Evolutionary conservation across 2,888 invertebrate genomes (phyloP), one percentile per base, ranked within the genome.

Genomic region (Craniophora ligustri): DNA sequence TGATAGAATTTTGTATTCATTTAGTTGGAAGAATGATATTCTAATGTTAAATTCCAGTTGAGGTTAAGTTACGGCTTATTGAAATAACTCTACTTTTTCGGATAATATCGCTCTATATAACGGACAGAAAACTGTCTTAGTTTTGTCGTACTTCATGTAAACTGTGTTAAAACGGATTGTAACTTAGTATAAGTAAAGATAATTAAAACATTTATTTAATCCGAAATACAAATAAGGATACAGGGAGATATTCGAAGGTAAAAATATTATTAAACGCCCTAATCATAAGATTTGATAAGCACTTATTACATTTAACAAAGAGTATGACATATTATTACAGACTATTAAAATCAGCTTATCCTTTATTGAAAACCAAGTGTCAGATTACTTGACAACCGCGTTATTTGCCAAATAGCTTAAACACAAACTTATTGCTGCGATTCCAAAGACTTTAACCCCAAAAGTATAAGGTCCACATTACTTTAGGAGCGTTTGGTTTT

Each of bases 381-480:
- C 82, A 81, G 84, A 85, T 86, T 85, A 87, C 79, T 78, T 67
- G 65, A 66, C 77, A 72, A 79, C 83, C 80, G 56, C 77, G 75
- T 76, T 76, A 78, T 82, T 82, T 78, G 73, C 68, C 81, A 80
- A 79, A 79, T 55, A 68, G 47, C 53, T 4, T 16, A 36, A 41
- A 13, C 23, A 28, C 39, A 26, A 50, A 47, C 28, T 39, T 51
- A 31, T n/a, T 0, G 5, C 14, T 53, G 35, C 31, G 15, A 23
- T 30, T 19, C 5, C 0, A 6, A 28, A 39, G 39, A 40, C 59
- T 61, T 18, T 72, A 26, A 38, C 39, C 4, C n/a, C 15, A 44
- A 49, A 0, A 0, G 0, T 1, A 4, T 47, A 42, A 55, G 40
- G 38, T 7, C 39, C 41, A 63, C 8, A 61, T 59, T 69, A 5